Evolutionary conservation across 2,888 invertebrate genomes (phyloP), one percentile per base, ranked within the genome.

Genomic region (Rhagonycha lutea): DNA sequence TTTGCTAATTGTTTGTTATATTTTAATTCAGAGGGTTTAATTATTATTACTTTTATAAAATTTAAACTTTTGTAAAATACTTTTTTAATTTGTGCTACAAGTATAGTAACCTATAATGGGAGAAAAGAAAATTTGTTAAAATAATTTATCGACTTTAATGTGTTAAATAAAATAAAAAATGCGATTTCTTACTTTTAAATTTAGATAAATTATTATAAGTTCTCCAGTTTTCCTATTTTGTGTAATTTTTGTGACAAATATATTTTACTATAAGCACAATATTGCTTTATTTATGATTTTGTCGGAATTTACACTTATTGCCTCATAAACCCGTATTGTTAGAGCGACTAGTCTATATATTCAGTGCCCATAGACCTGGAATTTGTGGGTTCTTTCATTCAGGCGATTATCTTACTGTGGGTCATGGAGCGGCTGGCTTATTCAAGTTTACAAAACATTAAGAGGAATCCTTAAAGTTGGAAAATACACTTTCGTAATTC

Each of bases 171-270:
- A 47, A 47, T 47, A 47, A 47, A 47, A 47, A n/a, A 47, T 47
- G n/a, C 47, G 47, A 47, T 47, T 47, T 47, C 47, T 47, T 47
- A 47, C n/a, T 47, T 47, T 47, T 47, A 47, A 47, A 47, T 47
- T 47, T 47, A 47, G 47, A 47, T 47, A n/a, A 47, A 47, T 47
- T 47, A n/a, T 47, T 47, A 47, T 47, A 47, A 47, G n/a, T 47
- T 47, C n/a, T 47, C n/a, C 82, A 80, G 82, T 81, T 83, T 83
- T 83, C 83, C 81, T 82, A 83, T 80, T 84, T 84, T 83, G 83
- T 84, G 82, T 84, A 84, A 83, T 83, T 83, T 82, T 84, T 83
- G 83, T 83, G 83, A 85, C 83, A 84, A 83, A 85, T 85, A 85
- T 85, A 85, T 85, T 85, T 85, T 85, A 85, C 83, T 85, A 85